phyloP scores from a whole-genome alignment of 35 echinoderm and acorn worm species.

The Stichopus chloronotus region DNA sequence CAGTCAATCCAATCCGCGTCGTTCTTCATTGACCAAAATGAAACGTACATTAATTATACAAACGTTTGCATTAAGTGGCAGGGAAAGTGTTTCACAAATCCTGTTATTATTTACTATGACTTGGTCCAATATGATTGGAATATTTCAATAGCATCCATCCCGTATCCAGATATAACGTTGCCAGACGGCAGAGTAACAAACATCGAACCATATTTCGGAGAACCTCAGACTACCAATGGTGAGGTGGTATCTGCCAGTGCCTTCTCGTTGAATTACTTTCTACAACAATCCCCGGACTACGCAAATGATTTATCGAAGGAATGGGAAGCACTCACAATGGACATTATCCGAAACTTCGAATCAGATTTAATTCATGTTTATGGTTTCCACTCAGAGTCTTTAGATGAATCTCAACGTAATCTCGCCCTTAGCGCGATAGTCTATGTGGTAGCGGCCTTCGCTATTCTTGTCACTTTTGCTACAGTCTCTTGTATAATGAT shows the following conservation, averaged over 20 bases:
- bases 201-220: constrained; percentile 28
- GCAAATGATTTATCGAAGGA: constrained; percentile 31
- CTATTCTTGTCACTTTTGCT: constrained; percentile 67
- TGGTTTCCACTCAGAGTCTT: constrained; percentile 58
- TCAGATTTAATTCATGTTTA: constrained; percentile 35
- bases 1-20: constrained; percentile 13
- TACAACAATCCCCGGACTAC: not conserved
- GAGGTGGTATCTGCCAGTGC: constrained; percentile 36
- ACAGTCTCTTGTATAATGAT: constrained; percentile 73
- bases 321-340: constrained; percentile 68
- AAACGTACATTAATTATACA: not conserved
- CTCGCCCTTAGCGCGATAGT: constrained; percentile 60
- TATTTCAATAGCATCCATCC: constrained; percentile 20
- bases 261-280: constrained; percentile 37
- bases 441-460: constrained; percentile 49
- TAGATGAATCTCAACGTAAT: constrained; percentile 61
- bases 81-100: constrained; percentile 66
- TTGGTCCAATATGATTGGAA: not conserved
- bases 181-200: not conserved
- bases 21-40: not conserved
- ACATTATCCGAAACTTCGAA: not conserved
- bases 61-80: constrained; percentile 49
- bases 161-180: constrained; percentile 46
- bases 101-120: constrained; percentile 40
- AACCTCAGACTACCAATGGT: not conserved